A percentile compares a stretch with the other conserved stretches of the same genome.
Conservation (phyloP, 2,797 vertebrate genomes). For the Pteronotus mesoamericanus region DNA sequence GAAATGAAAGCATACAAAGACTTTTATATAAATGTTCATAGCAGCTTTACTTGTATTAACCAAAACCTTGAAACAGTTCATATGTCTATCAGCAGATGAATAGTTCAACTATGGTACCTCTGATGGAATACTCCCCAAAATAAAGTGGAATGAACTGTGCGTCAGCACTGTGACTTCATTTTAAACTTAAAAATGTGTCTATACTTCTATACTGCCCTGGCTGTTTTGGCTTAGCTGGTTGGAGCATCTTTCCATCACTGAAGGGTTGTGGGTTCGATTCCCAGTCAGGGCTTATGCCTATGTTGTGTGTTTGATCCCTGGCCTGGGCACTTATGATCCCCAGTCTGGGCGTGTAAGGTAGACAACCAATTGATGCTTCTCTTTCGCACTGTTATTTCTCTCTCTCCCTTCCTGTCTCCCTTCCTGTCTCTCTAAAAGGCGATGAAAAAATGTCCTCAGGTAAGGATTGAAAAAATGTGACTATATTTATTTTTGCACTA, state of each 20-base stretch:
- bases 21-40: neutral
- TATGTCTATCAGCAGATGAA: neutral
- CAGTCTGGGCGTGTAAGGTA: no score
- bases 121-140: neutral
- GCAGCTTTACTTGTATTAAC: neutral
- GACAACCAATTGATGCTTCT: no score
- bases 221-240: no score
- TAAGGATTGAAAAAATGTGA: neutral
- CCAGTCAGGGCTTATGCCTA: no score
- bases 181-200: neutral
- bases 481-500: neutral
- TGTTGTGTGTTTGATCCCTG: no score
- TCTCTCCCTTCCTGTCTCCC: no score
- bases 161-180: neutral
- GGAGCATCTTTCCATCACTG: no score
- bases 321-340: no score
- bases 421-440: no score
- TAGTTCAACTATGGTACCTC: neutral
- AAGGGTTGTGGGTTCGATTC: no score
- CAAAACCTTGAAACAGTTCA: neutral
- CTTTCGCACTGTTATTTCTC: no score
- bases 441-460: no score
- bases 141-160: neutral
- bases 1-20: neutral
- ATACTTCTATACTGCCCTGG: neutral